Percentiles rank a stretch among this genome's conserved stretches.
phyloP scores from a whole-genome alignment of 2,888 invertebrate genomes.

The Hemistola chrysoprasaria region DNA sequence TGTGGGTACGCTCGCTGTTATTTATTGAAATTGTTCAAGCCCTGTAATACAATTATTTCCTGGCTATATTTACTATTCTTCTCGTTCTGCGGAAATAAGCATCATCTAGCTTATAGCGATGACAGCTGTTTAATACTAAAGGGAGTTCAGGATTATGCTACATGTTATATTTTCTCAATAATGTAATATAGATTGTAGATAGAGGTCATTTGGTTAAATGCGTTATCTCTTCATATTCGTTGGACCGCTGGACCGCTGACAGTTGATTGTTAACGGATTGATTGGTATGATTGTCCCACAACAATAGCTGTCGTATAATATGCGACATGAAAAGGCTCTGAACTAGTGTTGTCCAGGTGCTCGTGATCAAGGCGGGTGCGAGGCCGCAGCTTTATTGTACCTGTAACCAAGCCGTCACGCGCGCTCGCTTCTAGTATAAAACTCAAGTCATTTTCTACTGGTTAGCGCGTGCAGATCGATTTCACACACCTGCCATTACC shows the following conservation, averaged over 20 bases:
- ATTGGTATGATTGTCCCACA: constrained; percentile 24
- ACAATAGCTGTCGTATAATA: constrained; percentile 27
- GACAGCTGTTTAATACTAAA: constrained; percentile 5
- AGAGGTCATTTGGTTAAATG: constrained; percentile 13
- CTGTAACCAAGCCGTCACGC: constrained; percentile 60
- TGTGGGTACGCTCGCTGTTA: no score
- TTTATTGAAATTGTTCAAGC: no score
- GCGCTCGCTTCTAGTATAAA: constrained; percentile 46
- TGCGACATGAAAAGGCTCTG: constrained; percentile 32
- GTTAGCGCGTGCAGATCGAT: constrained; percentile 63
- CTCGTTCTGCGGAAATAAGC: no score
- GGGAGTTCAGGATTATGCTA: no score
- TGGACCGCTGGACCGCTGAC: constrained; percentile 2
- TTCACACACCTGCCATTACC: constrained; percentile 57
- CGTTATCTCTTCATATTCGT: constrained; percentile 7
- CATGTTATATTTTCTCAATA: constrained; percentile 9
- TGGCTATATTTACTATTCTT: no score
- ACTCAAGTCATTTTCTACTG: constrained; percentile 50
- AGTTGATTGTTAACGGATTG: constrained; percentile 22
- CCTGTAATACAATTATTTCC: no score
- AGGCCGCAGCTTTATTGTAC: constrained; percentile 57
- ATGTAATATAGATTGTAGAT: constrained; percentile 5
- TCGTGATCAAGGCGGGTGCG: constrained; percentile 60
- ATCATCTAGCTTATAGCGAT: background rate
- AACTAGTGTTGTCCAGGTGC: constrained; percentile 33